Conservation (phyloP, 2,113 vertebrate species). For the Vanacampus margaritifer region DNA sequence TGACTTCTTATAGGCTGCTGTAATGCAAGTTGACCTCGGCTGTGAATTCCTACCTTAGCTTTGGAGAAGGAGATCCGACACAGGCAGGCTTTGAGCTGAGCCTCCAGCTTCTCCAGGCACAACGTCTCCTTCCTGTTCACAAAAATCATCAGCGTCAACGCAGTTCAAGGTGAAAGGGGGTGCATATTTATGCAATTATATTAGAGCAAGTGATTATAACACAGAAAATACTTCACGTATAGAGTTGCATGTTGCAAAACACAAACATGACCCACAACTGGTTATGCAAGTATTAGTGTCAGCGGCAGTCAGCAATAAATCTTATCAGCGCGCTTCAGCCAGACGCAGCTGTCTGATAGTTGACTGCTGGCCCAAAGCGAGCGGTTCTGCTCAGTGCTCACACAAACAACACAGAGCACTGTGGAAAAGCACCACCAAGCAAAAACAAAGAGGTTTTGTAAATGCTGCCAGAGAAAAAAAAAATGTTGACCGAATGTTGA, state of each 20-base stretch:
- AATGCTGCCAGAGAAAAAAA: too few relatives aligned
- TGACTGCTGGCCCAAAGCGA: slow-evolving; percentile 20
- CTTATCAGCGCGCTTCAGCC: slow-evolving; percentile 37
- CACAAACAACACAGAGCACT: neutral
- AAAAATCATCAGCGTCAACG: neutral
- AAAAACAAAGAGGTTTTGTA: neutral
- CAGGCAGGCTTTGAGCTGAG: slow-evolving; percentile 94
- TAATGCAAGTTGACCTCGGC: neutral
- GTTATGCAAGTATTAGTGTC: slow-evolving; percentile 19
- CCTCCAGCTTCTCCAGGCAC: slow-evolving; percentile 92
- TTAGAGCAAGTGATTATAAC: neutral
- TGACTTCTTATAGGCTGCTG: neutral
- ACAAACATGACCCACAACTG: neutral
- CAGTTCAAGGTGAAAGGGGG: neutral
- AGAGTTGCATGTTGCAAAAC: neutral
- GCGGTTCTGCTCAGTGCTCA: neutral
- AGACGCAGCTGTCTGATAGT: neutral
- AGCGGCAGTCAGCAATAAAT: slow-evolving; percentile 8
- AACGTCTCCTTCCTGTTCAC: slow-evolving; percentile 81
- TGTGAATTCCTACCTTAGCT: slow-evolving; percentile 84
- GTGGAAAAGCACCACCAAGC: neutral
- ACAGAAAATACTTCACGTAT: neutral
- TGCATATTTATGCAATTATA: neutral
- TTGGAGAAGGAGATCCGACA: slow-evolving; percentile 91
- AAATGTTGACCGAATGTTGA: neutral